Evolutionary conservation across 2,113 vertebrate species (phyloP).

Genomic region (Dipodomys stephensi): DNA sequence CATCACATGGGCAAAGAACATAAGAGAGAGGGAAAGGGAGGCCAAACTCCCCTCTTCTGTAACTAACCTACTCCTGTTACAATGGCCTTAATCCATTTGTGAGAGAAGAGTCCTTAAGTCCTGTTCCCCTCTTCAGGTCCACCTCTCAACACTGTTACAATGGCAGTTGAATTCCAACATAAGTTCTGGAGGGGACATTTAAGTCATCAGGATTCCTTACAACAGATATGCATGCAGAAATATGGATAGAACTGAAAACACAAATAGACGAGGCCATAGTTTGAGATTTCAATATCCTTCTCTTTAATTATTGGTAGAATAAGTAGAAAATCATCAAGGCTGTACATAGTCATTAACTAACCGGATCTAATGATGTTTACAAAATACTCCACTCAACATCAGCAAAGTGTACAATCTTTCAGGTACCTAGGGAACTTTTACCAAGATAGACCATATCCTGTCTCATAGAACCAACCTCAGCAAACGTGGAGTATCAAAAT

Average conservation of each 20-base stretch:
- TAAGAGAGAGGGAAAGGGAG: not conserved
- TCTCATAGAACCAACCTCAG: not conserved
- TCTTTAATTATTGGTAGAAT: constrained; percentile 19
- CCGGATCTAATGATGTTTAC: not conserved
- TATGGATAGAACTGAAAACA: not conserved
- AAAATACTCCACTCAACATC: not conserved
- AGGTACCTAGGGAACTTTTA: not conserved
- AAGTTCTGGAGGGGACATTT: not conserved
- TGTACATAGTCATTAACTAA: not conserved
- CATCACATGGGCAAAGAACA: not conserved
- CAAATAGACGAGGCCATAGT: not conserved
- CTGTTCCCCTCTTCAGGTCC: not conserved
- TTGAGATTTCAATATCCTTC: not conserved
- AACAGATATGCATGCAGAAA: not conserved
- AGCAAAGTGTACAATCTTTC: not conserved
- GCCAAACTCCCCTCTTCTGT: not conserved
- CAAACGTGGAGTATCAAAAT: not conserved
- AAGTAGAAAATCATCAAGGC: not conserved
- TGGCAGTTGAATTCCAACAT: not conserved
- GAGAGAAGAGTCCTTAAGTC: not conserved
- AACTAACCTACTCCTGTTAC: not conserved
- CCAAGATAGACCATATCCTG: not conserved
- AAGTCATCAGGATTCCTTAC: not conserved
- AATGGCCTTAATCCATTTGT: too few relatives aligned
- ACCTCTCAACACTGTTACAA: not conserved